These are phyloP conservation scores for Aproaerema taeniolella DNA, from an alignment of 2,888 invertebrate species.

Conservation along the genomic window DNA sequence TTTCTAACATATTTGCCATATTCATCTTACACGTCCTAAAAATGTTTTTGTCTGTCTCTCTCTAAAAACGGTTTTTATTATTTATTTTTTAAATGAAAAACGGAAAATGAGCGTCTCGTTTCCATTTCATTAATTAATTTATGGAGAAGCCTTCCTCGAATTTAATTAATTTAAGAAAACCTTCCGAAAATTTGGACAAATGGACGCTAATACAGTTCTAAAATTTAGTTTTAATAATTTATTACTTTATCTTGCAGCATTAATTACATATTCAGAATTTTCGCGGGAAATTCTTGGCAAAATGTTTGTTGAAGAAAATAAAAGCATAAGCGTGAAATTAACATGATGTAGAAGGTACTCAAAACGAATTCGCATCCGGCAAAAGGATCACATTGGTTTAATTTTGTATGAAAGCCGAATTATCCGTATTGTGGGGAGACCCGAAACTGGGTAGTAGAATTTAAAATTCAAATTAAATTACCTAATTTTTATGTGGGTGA, in stretches of 20 bases:
- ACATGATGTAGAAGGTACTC: conserved; percentile 1
- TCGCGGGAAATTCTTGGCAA: background rate
- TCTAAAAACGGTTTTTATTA: no score
- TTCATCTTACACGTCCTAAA: no score
- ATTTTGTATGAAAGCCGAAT: conserved; percentile 13
- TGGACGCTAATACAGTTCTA: background rate
- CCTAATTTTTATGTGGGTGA: conserved; percentile 5
- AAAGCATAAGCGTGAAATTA: conserved; percentile 6
- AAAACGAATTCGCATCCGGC: conserved; percentile 4
- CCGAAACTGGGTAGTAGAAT: conserved; percentile 6
- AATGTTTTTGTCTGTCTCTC: no score
- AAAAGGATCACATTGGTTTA: conserved; percentile 12
- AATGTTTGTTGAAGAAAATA: background rate
- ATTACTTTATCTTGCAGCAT: no score
- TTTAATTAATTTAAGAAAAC: conserved; percentile 4
- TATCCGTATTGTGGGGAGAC: conserved; percentile 2
- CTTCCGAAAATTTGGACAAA: background rate
- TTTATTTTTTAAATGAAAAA: no score
- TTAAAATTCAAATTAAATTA: conserved; percentile 12
- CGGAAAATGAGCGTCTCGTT: background rate
- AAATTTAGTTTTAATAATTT: conserved; percentile 1
- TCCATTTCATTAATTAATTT: background rate
- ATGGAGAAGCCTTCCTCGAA: background rate
- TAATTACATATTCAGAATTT: no score
- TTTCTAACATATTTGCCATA: background rate